Conservation (phyloP, 1,140 invertebrate species). For the Rhyacophila brunnea region DNA sequence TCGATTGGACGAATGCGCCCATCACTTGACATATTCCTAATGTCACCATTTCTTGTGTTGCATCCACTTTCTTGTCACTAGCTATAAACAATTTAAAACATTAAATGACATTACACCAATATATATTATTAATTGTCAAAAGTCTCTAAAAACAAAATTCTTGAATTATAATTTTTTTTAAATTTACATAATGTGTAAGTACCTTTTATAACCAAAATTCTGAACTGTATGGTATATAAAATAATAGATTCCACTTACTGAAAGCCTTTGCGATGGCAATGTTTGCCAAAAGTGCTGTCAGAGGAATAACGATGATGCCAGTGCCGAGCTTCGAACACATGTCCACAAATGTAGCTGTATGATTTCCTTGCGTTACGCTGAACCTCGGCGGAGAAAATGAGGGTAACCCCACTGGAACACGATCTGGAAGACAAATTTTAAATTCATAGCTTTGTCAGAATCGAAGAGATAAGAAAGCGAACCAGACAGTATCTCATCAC, state of each 20-base stretch:
- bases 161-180: too few species aligned
- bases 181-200: too few species aligned
- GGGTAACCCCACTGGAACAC: slow-evolving; percentile 67
- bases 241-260: slow-evolving; percentile 54
- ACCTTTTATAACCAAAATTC: too few species aligned
- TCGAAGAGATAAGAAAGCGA: too few species aligned
- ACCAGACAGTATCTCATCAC: too few species aligned
- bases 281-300: slow-evolving; percentile 80
- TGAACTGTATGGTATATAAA: too few species aligned
- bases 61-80: slow-evolving; percentile 60
- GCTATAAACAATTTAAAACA: slow-evolving; percentile 40
- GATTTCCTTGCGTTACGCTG: slow-evolving; percentile 58
- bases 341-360: slow-evolving; percentile 60
- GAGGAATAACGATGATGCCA: slow-evolving; percentile 70
- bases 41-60: slow-evolving; percentile 73
- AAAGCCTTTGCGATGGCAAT: slow-evolving; percentile 88
- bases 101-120: too few species aligned
- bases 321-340: slow-evolving; percentile 67
- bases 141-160: too few species aligned
- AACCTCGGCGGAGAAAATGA: slow-evolving; percentile 63
- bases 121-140: too few species aligned
- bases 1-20: slow-evolving; percentile 71
- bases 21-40: slow-evolving; percentile 71
- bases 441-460: too few species aligned
- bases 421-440: slow-evolving; percentile 53